Evolutionary conservation across 2,797 vertebrate genomes (phyloP).

Genomic region (Bradypus variegatus): DNA sequence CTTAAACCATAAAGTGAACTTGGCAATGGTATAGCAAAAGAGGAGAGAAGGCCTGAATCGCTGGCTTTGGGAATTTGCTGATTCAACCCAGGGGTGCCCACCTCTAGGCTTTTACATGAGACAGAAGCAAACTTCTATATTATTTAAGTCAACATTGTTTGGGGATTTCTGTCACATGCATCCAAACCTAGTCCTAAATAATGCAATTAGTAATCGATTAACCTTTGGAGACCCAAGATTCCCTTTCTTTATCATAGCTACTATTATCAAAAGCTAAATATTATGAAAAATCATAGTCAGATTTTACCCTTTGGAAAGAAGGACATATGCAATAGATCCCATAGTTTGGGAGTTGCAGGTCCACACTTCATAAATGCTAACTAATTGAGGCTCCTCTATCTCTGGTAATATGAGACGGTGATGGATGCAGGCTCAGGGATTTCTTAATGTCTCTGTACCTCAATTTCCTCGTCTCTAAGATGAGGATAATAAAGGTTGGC

Average conservation of each 20-base stretch:
- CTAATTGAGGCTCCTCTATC: background rate
- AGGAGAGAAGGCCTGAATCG: background rate
- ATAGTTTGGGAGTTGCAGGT: background rate
- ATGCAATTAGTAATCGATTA: background rate
- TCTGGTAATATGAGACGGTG: background rate
- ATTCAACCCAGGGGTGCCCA: background rate
- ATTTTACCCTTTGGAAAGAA: background rate
- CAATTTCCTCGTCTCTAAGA: background rate
- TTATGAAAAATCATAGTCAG: background rate
- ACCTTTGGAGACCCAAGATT: background rate
- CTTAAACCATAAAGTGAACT: background rate
- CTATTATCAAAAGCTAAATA: background rate
- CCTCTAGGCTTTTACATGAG: background rate
- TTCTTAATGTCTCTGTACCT: background rate
- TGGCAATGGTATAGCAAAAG: background rate
- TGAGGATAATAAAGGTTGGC: background rate
- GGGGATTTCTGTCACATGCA: background rate
- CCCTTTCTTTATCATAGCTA: background rate
- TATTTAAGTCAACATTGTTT: background rate
- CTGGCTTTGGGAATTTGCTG: background rate
- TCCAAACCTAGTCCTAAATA: background rate
- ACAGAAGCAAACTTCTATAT: background rate
- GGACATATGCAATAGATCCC: background rate
- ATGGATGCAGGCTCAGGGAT: background rate
- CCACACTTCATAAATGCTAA: background rate